A percentile compares a stretch with the other conserved stretches of the same genome.
Conservation (phyloP, 2,797 vertebrate genomes). For the Gallirallus australis region DNA sequence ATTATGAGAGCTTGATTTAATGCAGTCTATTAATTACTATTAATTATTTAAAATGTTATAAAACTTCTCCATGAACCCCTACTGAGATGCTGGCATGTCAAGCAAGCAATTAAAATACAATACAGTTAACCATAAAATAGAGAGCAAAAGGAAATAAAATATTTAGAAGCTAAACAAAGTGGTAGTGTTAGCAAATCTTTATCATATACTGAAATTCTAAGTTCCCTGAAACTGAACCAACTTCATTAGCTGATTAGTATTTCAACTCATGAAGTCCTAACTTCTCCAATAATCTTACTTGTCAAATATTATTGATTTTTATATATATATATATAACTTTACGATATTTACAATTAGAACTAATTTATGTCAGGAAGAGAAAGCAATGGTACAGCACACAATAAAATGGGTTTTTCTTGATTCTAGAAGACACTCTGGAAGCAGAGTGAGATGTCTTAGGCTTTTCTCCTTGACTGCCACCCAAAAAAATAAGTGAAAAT, state of each 20-base stretch:
- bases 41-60: conserved; percentile 60
- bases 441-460: not conserved
- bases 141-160: conserved; percentile 43
- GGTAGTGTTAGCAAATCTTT: not conserved
- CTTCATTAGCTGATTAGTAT: not conserved
- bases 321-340: not conserved
- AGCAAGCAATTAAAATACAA: conserved; percentile 45
- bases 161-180: conserved; percentile 31
- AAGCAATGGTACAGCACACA: not conserved
- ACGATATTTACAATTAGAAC: not conserved
- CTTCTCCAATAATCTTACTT: not conserved
- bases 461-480: not conserved
- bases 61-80: not conserved
- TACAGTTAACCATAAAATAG: conserved; percentile 36
- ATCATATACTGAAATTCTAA: not conserved
- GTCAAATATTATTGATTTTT: not conserved
- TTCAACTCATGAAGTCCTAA: not conserved
- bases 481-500: not conserved
- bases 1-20: conserved; percentile 21
- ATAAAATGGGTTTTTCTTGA: not conserved
- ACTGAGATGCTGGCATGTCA: not conserved
- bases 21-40: conserved; percentile 53
- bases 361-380: not conserved
- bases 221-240: not conserved
- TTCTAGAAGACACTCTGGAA: not conserved